Evolutionary conservation across 2,113 vertebrate genomes (phyloP).

Genomic region (Anarrhichthys ocellatus): DNA sequence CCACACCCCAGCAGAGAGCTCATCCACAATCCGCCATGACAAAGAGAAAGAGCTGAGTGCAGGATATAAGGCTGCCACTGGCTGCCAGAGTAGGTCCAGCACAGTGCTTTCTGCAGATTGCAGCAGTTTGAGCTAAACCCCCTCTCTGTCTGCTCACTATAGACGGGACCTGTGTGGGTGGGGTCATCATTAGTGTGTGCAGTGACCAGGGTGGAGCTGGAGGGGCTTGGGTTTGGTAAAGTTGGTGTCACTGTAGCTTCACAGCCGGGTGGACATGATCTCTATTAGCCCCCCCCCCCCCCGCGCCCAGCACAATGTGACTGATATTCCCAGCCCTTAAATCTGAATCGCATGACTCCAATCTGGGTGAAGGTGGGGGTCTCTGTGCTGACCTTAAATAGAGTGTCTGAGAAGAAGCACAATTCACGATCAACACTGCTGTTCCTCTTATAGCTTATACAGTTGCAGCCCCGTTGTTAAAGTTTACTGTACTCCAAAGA

Average conservation of each 20-base stretch:
- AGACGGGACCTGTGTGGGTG: slow-evolving; percentile 61
- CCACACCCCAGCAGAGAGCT: slow-evolving; percentile 63
- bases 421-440: neutral
- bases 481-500: neutral
- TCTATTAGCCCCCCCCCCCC: neutral
- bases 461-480: neutral
- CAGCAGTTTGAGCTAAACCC: slow-evolving; percentile 83
- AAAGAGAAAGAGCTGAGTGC: slow-evolving; percentile 84
- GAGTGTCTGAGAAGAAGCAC: slow-evolving; percentile 20
- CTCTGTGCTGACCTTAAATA: slow-evolving; percentile 28
- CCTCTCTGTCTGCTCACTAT: slow-evolving; percentile 79
- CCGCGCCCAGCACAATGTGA: slow-evolving; percentile 22
- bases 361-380: slow-evolving; percentile 20
- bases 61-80: slow-evolving; percentile 74
- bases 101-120: slow-evolving; percentile 82
- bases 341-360: slow-evolving; percentile 68
- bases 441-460: neutral
- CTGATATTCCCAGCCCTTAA: slow-evolving; percentile 54
- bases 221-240: slow-evolving; percentile 38
- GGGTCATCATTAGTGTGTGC: slow-evolving; percentile 60
- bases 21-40: slow-evolving; percentile 78
- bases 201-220: slow-evolving; percentile 44
- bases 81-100: slow-evolving; percentile 74
- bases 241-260: slow-evolving; percentile 51
- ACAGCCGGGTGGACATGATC: slow-evolving; percentile 35